Base-by-base conservation (phyloP, 2,797 vertebrate genomes). In the Ctenochaetus hawaiiensis region DNA sequence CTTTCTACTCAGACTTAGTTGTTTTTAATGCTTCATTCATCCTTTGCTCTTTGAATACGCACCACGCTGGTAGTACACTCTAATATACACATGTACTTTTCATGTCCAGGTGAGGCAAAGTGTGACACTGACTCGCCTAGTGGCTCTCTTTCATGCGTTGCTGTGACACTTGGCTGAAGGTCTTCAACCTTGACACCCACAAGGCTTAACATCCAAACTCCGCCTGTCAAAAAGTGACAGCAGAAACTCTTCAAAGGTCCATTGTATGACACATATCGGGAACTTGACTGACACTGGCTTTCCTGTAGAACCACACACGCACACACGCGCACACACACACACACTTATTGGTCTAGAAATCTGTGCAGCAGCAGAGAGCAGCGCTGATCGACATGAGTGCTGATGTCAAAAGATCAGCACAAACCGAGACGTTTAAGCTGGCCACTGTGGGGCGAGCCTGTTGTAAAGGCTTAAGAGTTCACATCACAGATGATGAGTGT, bases 341-440 rank as follows among this genome's bases (percentile, higher is more conserved):
- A 48, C 54, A 34, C 43, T 63, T 78, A 78, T 75, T 80, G 67
- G 67, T 73, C 70, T 74, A 59, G 22, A 75, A 65, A 79, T 78
- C 12, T 30, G 69, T 67, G 49, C 68, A 52, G 52, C 72, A 70
- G 73, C 75, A 71, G 45, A 47, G 74, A 61, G 75, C 64, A 44
- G 57, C 5, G 3, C 20, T 80, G 78, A 88, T 91, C 80, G 58
- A 89, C 86, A 70, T 11, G 34, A 78, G 72, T 2, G 54, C 75
- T 48, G 58, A 66, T 87, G 87, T 81, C 82, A 86, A 82, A 80
- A 72, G 80, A 88, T 81, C 82, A 83, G 63, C 85, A 77, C 60
- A 80, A 53, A 69, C 63, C 20, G 22, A 86, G 49, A 83, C 14
- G 22, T 81, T 86, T 67, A 67, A 73, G 65, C 41, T 11, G 53